These are phyloP conservation scores for Bubo scandiacus DNA, from an alignment of 2,113 vertebrate species.

Conservation along the genomic window DNA sequence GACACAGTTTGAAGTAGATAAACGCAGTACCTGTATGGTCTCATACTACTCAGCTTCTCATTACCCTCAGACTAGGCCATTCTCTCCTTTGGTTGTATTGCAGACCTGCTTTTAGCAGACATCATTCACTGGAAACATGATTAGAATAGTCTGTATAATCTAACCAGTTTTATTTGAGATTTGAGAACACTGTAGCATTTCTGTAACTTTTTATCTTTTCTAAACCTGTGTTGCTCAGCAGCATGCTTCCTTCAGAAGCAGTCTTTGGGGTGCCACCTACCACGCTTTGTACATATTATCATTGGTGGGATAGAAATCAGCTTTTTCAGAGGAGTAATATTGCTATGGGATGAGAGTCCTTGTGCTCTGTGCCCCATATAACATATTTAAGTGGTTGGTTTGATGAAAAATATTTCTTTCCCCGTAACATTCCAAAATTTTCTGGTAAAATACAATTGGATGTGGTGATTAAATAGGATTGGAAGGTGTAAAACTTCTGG, in stretches of 20 bases:
- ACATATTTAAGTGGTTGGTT: background rate
- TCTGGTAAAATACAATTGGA: background rate
- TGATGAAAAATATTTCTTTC: background rate
- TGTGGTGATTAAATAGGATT: background rate
- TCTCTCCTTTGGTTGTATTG: background rate
- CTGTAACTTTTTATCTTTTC: background rate
- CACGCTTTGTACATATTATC: background rate
- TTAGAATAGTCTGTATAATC: background rate
- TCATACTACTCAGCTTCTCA: background rate
- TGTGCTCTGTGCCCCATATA: background rate
- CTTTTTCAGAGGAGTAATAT: background rate
- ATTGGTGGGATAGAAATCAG: background rate
- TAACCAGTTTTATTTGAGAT: background rate
- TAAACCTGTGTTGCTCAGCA: background rate
- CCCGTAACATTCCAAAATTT: background rate
- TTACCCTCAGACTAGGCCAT: background rate
- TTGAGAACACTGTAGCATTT: background rate
- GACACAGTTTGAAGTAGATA: background rate
- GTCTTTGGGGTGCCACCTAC: background rate
- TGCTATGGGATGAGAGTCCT: background rate
- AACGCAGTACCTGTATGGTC: background rate
- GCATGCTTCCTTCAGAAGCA: background rate
- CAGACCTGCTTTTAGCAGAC: background rate
- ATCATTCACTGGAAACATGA: background rate
- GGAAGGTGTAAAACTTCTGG: background rate